Evolutionary conservation across 2,113 vertebrate species (phyloP).

Genomic region (Thamnaconus septentrionalis): DNA sequence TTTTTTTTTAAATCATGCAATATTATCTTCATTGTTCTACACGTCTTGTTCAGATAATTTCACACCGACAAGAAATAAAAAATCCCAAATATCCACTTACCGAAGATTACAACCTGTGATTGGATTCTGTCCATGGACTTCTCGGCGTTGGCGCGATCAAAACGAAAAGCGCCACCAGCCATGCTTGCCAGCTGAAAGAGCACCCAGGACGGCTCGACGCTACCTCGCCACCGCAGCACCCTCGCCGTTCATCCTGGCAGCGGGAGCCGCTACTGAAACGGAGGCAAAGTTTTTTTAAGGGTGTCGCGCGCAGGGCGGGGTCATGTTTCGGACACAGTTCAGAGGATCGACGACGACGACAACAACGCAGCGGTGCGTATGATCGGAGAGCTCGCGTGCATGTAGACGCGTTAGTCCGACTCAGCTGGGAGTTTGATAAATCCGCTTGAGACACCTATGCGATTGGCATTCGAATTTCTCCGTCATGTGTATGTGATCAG

Average conservation of each 20-base stretch:
- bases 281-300: slow-evolving; percentile 15
- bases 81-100: slow-evolving; percentile 11
- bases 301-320: slow-evolving; percentile 25
- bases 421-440: too few relatives aligned
- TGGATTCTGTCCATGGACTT: background rate
- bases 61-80: background rate
- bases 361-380: background rate
- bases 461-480: too few relatives aligned
- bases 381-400: background rate
- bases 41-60: too few relatives aligned
- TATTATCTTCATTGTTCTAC: too few relatives aligned
- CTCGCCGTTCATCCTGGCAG: too few relatives aligned
- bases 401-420: too few relatives aligned
- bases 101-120: slow-evolving; percentile 6
- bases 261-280: background rate
- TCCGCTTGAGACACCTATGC: too few relatives aligned
- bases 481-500: too few relatives aligned
- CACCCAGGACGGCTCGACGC: background rate
- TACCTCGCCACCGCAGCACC: too few relatives aligned
- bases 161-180: background rate
- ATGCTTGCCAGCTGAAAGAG: slow-evolving; percentile 1
- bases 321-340: background rate
- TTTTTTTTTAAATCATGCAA: too few relatives aligned
- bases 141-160: background rate
- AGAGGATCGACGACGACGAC: background rate